Conservation (phyloP, 2,888 invertebrate genomes). For the Latrodectus hesperus region DNA sequence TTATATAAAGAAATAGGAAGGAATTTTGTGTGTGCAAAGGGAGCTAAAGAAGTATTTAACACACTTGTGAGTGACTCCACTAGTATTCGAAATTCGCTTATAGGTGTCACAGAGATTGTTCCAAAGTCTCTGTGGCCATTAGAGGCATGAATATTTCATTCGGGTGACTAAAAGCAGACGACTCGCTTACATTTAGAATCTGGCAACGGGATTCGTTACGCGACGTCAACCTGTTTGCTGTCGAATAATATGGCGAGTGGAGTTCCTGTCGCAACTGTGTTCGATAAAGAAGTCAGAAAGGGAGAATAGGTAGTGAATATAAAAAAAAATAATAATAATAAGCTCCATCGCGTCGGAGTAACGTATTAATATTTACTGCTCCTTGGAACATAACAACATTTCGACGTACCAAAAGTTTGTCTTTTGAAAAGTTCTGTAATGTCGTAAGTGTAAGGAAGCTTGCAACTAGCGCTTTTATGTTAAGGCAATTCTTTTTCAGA, state of each 20-base stretch:
- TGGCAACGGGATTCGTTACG: conserved; percentile 54
- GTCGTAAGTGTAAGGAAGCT: conserved; percentile 33
- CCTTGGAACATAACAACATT: conserved; percentile 36
- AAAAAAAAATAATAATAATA: neutral
- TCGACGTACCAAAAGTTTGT: conserved; percentile 47
- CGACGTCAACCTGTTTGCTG: conserved; percentile 63
- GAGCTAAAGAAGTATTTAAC: conserved; percentile 48
- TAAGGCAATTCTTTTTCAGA: conserved; percentile 34
- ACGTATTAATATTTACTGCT: conserved; percentile 63
- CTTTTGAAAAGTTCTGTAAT: conserved; percentile 52
- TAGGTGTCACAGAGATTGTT: conserved; percentile 57
- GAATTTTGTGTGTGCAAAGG: neutral
- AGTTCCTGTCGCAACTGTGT: conserved; percentile 25
- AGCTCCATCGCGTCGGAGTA: conserved; percentile 22
- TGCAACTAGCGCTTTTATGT: neutral
- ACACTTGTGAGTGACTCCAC: neutral
- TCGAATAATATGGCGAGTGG: conserved; percentile 34
- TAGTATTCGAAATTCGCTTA: conserved; percentile 44
- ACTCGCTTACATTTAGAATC: conserved; percentile 40
- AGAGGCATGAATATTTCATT: conserved; percentile 62
- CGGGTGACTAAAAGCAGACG: conserved; percentile 7
- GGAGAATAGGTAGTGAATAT: conserved; percentile 6
- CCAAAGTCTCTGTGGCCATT: conserved; percentile 40
- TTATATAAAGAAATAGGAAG: conserved; percentile 12
- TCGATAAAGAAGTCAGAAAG: conserved; percentile 44